Evolutionary conservation across 2,888 invertebrate species (phyloP).

Genomic region (Venusia cambrica): DNA sequence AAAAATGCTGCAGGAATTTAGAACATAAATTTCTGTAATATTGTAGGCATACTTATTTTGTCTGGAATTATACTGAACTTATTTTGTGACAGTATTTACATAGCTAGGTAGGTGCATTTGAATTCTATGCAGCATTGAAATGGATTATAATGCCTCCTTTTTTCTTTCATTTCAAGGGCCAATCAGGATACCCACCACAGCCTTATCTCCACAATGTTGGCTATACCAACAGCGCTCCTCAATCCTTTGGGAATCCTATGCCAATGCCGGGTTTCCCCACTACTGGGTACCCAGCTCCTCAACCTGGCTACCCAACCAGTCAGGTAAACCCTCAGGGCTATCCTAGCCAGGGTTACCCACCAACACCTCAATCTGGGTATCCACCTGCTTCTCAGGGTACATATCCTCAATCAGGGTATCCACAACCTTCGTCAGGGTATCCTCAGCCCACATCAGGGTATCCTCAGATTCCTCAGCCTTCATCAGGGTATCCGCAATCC

Average conservation of each 20-base stretch:
- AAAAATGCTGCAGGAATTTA: slow-evolving; percentile 14
- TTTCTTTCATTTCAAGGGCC: slow-evolving; percentile 73
- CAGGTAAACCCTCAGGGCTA: slow-evolving; percentile 56
- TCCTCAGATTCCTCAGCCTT: slow-evolving; percentile 34
- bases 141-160: slow-evolving; percentile 31
- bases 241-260: slow-evolving; percentile 74
- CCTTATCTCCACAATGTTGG: slow-evolving; percentile 73
- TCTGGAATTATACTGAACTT: too few species aligned
- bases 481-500: slow-evolving; percentile 33
- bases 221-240: slow-evolving; percentile 71
- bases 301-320: slow-evolving; percentile 51
- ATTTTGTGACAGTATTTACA: too few species aligned
- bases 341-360: slow-evolving; percentile 38
- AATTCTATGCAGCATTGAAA: slow-evolving; percentile 28
- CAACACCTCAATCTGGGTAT: slow-evolving; percentile 31
- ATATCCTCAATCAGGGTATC: slow-evolving; percentile 35
- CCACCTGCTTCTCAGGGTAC: slow-evolving; percentile 27
- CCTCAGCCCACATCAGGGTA: slow-evolving; percentile 32
- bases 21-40: too few species aligned
- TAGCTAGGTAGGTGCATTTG: too few species aligned
- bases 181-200: slow-evolving; percentile 75
- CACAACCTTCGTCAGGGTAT: slow-evolving; percentile 31
- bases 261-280: slow-evolving; percentile 71
- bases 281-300: slow-evolving; percentile 63
- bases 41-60: neutral